Conservation (phyloP, 2,888 invertebrate genomes). For the Agonopterix alstromeriana region DNA sequence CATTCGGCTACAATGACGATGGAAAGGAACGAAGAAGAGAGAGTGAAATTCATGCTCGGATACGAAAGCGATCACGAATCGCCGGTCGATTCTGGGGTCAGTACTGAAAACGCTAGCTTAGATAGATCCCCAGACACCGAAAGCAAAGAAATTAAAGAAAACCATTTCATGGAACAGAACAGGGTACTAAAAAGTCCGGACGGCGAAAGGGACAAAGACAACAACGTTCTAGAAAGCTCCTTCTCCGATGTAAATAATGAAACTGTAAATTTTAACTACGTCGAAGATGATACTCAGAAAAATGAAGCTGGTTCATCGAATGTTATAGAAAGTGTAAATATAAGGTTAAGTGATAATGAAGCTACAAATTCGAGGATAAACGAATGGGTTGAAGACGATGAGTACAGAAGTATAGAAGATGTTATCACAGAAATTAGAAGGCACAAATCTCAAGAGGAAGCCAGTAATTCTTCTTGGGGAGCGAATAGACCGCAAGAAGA, state of each 20-base stretch:
- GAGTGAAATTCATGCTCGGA: constrained; percentile 65
- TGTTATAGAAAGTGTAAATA: constrained; percentile 21
- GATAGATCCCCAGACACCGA: constrained; percentile 80
- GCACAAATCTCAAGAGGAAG: constrained; percentile 21
- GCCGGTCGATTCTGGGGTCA: constrained; percentile 80
- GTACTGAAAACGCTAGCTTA: constrained; percentile 84
- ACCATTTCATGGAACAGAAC: constrained; percentile 61
- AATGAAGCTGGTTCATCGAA: constrained; percentile 60
- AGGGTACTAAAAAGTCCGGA: constrained; percentile 55
- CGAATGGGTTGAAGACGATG: constrained; percentile 25
- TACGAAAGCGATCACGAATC: constrained; percentile 70
- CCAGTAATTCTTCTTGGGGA: constrained; percentile 22
- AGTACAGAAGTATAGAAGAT: constrained; percentile 50
- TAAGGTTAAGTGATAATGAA: constrained; percentile 31
- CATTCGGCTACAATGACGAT: constrained; percentile 51
- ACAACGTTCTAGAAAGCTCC: constrained; percentile 47
- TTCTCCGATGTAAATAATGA: constrained; percentile 43
- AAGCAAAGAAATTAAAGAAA: constrained; percentile 47
- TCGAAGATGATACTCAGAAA: constrained; percentile 47
- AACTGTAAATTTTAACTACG: constrained; percentile 51
- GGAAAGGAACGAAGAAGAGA: constrained; percentile 42
- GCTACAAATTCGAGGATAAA: constrained; percentile 17
- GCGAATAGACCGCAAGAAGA: constrained; percentile 38
- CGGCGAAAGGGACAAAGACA: constrained; percentile 27
- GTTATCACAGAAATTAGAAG: constrained; percentile 51